Percentiles rank a stretch among this genome's conserved stretches.
phyloP scores from a whole-genome alignment of 2,888 invertebrate genomes.

The Rhyacophila evoluta region DNA sequence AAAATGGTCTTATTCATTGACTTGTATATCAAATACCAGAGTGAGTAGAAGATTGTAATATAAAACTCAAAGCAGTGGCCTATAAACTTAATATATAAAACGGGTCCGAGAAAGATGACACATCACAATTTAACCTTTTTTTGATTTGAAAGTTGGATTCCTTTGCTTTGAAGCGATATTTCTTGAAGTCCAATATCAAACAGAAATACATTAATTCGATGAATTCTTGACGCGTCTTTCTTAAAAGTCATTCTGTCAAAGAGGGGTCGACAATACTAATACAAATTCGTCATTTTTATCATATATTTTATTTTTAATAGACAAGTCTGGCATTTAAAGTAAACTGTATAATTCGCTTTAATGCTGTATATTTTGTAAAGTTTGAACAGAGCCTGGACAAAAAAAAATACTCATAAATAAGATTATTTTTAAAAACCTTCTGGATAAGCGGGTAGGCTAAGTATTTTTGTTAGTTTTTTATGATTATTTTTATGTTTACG shows the following conservation, averaged over 20 bases:
- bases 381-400: no score
- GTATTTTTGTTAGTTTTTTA: no score
- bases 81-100: not conserved
- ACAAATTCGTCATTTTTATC: no score
- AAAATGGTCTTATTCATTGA: no score
- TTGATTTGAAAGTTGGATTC: not conserved
- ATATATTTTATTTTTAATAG: no score
- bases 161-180: not conserved
- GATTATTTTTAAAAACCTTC: no score
- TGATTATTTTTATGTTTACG: no score
- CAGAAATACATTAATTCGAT: conserved; percentile 24
- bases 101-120: not conserved
- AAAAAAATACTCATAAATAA: no score
- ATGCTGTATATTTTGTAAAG: no score
- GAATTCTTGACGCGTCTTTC: conserved; percentile 11
- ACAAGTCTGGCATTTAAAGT: no score
- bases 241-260: conserved; percentile 10
- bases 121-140: conserved; percentile 1
- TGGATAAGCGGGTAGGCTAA: no score
- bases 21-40: not conserved
- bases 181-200: not conserved
- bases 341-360: no score
- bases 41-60: not conserved
- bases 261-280: not conserved
- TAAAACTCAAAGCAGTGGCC: not conserved